A percentile compares a stretch with the other conserved stretches of the same genome.
phyloP scores from a whole-genome alignment of 1,140 invertebrate species.

The Habropoda laboriosa region DNA sequence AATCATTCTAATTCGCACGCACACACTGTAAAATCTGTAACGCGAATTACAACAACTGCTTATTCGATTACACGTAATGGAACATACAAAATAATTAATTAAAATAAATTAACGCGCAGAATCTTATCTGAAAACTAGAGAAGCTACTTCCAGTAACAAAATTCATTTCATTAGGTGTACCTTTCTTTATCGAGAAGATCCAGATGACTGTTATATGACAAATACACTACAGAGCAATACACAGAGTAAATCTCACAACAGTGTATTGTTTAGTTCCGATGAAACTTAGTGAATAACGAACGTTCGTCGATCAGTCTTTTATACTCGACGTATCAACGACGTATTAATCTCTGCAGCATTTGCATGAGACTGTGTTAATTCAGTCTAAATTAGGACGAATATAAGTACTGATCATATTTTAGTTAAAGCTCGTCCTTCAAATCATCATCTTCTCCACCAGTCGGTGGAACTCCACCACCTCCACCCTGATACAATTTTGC shows the following conservation, averaged over 20 bases:
- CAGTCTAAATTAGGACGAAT: constrained; percentile 73
- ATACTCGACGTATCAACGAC: constrained; percentile 48
- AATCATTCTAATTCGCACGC: constrained; percentile 56
- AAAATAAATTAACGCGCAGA: constrained; percentile 79
- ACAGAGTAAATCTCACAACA: constrained; percentile 46
- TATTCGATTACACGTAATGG: constrained; percentile 73
- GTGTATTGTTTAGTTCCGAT: constrained; percentile 36
- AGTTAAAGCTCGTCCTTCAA: constrained; percentile 94
- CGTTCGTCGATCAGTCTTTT: constrained; percentile 50
- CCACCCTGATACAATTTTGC: constrained; percentile 96
- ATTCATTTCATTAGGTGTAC: constrained; percentile 10
- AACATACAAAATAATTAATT: constrained; percentile 78
- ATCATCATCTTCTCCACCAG: constrained; percentile 87
- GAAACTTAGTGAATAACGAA: constrained; percentile 36
- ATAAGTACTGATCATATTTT: constrained; percentile 31
- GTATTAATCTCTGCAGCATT: constrained; percentile 65
- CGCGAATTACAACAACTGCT: constrained; percentile 61
- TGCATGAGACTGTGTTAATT: constrained; percentile 66
- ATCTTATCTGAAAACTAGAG: constrained; percentile 44
- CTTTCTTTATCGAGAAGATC: constrained; percentile 29
- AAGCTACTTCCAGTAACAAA: constrained; percentile 29
- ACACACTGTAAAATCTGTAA: constrained; percentile 53
- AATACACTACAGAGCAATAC: constrained; percentile 62
- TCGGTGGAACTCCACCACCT: constrained; percentile 88
- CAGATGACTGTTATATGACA: constrained; percentile 44